A percentile compares a stretch with the other conserved stretches of the same genome.
These are phyloP conservation scores for Pandion haliaetus DNA, from an alignment of 2,113 vertebrate genomes.

Conservation along the genomic window DNA sequence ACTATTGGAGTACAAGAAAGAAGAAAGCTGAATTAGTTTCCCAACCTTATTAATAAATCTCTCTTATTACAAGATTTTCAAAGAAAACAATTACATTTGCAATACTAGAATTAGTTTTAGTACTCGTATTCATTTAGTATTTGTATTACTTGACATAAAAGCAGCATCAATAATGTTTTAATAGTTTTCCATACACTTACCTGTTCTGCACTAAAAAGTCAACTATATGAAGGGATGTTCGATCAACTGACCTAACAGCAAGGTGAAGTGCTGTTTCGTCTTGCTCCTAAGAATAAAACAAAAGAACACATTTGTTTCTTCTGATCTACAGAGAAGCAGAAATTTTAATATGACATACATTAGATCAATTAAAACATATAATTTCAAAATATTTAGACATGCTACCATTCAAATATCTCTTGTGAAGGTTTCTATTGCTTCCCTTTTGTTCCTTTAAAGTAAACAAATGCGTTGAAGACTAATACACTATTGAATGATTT, in stretches of 20 bases:
- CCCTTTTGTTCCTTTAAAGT: background rate
- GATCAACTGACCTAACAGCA: constrained; percentile 90
- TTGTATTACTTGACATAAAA: background rate
- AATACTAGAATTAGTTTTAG: background rate
- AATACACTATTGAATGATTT: background rate
- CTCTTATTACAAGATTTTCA: background rate
- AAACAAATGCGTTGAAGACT: background rate
- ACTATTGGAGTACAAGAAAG: constrained; percentile 66
- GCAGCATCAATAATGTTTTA: background rate
- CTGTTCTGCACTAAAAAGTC: constrained; percentile 97
- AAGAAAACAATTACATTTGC: background rate
- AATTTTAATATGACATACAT: background rate
- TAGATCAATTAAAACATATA: background rate
- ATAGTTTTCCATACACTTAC: constrained; percentile 53
- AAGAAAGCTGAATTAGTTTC: background rate
- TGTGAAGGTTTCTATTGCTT: background rate
- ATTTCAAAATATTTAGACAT: background rate
- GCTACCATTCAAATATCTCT: background rate
- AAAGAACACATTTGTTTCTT: background rate
- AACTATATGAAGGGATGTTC: constrained; percentile 94
- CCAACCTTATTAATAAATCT: background rate
- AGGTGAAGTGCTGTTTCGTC: constrained; percentile 94
- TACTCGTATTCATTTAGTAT: background rate
- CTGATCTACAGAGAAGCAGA: background rate
- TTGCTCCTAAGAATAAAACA: constrained; percentile 80